Evolutionary conservation across 1,140 invertebrate genomes (phyloP), one percentile per base, ranked within the genome.

Genomic region (Drosophila pandora): DNA sequence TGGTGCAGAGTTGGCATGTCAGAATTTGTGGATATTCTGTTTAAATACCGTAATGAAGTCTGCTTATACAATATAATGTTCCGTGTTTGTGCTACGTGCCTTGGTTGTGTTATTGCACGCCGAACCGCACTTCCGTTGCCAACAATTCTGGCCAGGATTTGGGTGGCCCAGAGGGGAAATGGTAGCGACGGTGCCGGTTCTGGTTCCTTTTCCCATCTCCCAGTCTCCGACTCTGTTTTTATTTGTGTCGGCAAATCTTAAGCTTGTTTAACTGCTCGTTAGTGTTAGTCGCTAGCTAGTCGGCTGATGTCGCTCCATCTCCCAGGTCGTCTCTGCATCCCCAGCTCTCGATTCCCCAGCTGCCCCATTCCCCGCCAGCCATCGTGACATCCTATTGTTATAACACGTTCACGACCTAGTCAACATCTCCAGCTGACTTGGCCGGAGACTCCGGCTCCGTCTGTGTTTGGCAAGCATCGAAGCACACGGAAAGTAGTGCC

Each of bases 31-130:
- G 83, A 90, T 84, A 81, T 81, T 90, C 88, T 90, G 83, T 88
- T 90, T 90, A 90, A 90, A 90, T 90, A 90, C 80, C 83, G 88
- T 90, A 90, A 90, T 90, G 88, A 90, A 90, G 88, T 90, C 88
- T 90, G 88, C 88, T 90, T 90, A 90, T 88, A 90, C 83, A 88
- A 90, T 90, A 90, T 90, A 90, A 90, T 90, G 88, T 88, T 79
- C 88, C 79, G 75, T 90, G 88, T 90, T 90, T 90, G 88, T 90
- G 77, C 77, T 90, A 90, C 88, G 88, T 90, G 88, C 88, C 79
- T 84, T 68, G 88, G 88, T 89, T 89, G 74, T 90, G 88, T 90
- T 90, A 90, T 90, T 84, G 84, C 79, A 67, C 70, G 83, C 72
- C 71, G 79, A 88, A 70, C 83, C 83, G 63, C 47, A 76, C 83